phyloP scores from a whole-genome alignment of 23 tunicate genomes.

The Trididemnum clinides region DNA sequence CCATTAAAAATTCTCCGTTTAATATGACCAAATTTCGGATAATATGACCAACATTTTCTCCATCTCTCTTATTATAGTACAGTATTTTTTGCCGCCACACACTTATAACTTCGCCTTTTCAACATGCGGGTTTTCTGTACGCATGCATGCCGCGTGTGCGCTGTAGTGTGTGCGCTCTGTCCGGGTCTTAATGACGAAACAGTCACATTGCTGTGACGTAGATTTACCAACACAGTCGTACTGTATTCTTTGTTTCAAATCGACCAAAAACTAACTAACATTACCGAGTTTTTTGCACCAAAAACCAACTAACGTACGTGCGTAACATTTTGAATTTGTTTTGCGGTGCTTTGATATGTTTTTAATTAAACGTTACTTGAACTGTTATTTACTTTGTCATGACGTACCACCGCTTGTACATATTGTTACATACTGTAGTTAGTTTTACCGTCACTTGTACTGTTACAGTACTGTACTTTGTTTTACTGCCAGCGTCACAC shows the following conservation, averaged over 20 bases:
- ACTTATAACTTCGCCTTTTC: slow-evolving; percentile 16
- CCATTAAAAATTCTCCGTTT: neutral
- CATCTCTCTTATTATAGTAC: slow-evolving; percentile 12
- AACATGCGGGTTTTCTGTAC: slow-evolving; percentile 7
- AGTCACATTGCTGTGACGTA: neutral
- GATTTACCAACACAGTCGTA: neutral
- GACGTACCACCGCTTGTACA: too few relatives aligned
- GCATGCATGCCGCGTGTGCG: slow-evolving; percentile 11
- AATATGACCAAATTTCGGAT: slow-evolving; percentile 11
- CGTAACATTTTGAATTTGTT: too few relatives aligned
- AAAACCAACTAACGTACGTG: too few relatives aligned
- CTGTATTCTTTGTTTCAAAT: neutral
- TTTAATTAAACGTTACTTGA: too few relatives aligned
- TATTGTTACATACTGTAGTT: neutral
- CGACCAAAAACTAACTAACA: too few relatives aligned
- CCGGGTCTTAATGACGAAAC: slow-evolving; percentile 19
- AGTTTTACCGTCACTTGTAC: neutral
- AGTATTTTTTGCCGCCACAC: slow-evolving; percentile 8
- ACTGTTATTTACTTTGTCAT: neutral
- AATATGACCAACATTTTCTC: slow-evolving; percentile 16
- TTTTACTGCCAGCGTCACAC: too few relatives aligned
- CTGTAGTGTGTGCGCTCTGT: slow-evolving; percentile 6
- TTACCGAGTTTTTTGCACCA: too few relatives aligned
- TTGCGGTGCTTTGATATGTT: too few relatives aligned
- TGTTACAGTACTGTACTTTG: neutral